phyloP scores from a whole-genome alignment of 2,888 invertebrate genomes.

The Pyrgus malvae region DNA sequence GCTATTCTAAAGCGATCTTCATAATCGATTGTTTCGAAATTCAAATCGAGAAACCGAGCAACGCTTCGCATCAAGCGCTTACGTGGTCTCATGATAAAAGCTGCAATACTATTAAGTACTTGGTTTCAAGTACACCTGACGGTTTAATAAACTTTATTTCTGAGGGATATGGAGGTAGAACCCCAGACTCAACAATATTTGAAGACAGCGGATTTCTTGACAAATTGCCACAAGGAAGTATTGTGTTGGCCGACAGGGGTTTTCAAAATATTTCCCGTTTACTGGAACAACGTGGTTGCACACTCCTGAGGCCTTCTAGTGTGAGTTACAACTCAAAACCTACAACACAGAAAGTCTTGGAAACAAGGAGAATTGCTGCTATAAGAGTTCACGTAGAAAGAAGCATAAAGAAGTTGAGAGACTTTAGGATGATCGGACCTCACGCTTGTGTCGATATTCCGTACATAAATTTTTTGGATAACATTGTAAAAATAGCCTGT shows the following conservation, averaged over 20 bases:
- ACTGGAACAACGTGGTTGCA: neutral
- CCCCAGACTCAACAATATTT: neutral
- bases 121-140: conserved; percentile 42
- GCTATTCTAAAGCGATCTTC: neutral
- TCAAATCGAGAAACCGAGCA: conserved; percentile 41
- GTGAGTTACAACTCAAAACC: neutral
- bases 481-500: neutral
- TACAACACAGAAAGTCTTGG: neutral
- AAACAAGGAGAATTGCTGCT: neutral
- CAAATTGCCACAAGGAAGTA: neutral
- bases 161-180: neutral
- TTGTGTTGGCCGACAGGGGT: neutral
- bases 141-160: conserved; percentile 31
- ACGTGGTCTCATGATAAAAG: conserved; percentile 46
- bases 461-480: neutral
- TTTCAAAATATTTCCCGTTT: neutral
- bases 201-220: neutral
- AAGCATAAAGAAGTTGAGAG: neutral
- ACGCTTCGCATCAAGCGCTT: conserved; percentile 40
- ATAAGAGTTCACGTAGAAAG: neutral
- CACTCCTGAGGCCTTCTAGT: neutral
- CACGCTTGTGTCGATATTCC: neutral
- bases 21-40: conserved; percentile 46
- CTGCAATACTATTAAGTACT: conserved; percentile 44
- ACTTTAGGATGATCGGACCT: neutral